phyloP scores from a whole-genome alignment of 92 coral and sea anemone genomes.

The Chrysogorgia sp. region DNA sequence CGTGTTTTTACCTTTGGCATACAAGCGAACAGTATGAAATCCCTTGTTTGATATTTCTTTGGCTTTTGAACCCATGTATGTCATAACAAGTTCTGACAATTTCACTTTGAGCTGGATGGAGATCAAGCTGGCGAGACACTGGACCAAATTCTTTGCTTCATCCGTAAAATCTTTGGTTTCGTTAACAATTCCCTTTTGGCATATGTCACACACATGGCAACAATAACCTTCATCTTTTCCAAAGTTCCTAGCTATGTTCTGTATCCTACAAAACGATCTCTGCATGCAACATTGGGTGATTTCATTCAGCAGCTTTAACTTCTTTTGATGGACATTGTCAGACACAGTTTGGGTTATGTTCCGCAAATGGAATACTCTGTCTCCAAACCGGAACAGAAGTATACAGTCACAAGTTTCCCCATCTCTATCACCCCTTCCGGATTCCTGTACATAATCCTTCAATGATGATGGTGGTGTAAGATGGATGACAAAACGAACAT shows the following conservation, averaged over 20 bases:
- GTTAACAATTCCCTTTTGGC: constrained; percentile 27
- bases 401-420: constrained; percentile 35
- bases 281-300: constrained; percentile 50
- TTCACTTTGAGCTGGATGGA: constrained; percentile 41
- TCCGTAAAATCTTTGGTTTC: constrained; percentile 32
- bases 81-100: constrained; percentile 36
- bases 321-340: constrained; percentile 4
- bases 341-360: constrained; percentile 4
- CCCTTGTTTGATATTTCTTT: constrained; percentile 16
- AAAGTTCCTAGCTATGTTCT: constrained; percentile 41
- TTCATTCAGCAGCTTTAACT: constrained; percentile 22
- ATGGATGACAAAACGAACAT: constrained; percentile 45
- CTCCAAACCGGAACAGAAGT: constrained; percentile 34
- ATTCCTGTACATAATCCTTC: constrained; percentile 26
- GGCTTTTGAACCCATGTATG: constrained; percentile 57
- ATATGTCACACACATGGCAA: constrained; percentile 43
- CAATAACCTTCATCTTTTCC: constrained; percentile 40
- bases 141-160: constrained; percentile 36
- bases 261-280: constrained; percentile 18
- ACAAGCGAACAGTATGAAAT: constrained; percentile 42
- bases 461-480: constrained; percentile 37
- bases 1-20: constrained; percentile 48
- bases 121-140: constrained; percentile 35
- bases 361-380: constrained; percentile 29
- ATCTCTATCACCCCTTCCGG: constrained; percentile 41